These are phyloP conservation scores for Enteromius anoplus DNA, from an alignment of 2,797 vertebrate genomes.

Conservation along the genomic window DNA sequence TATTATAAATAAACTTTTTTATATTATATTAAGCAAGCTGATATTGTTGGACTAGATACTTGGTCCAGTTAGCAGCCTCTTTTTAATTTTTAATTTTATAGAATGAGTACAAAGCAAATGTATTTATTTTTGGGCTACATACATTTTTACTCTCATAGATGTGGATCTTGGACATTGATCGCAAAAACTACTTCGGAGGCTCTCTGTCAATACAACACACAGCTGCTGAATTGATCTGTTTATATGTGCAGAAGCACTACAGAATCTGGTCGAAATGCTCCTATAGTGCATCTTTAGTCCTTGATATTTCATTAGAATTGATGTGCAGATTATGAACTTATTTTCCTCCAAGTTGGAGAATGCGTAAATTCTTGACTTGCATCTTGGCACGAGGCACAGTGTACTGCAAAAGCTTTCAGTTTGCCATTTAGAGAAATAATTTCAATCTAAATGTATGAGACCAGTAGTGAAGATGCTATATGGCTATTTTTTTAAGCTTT, in stretches of 20 bases:
- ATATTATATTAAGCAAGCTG: background rate
- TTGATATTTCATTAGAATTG: slow-evolving; percentile 50
- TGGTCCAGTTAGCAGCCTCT: slow-evolving; percentile 15
- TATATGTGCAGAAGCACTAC: background rate
- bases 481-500: background rate
- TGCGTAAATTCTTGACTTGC: background rate
- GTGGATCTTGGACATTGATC: slow-evolving; percentile 29
- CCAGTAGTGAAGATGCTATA: background rate
- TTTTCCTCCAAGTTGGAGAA: background rate
- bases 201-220: slow-evolving; percentile 42
- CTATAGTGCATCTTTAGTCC: slow-evolving; percentile 28
- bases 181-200: slow-evolving; percentile 29
- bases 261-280: slow-evolving; percentile 4
- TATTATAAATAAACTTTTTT: background rate
- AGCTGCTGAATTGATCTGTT: slow-evolving; percentile 41
- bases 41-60: background rate
- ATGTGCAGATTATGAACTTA: slow-evolving; percentile 21
- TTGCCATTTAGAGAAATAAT: slow-evolving; percentile 28
- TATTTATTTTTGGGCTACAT: background rate
- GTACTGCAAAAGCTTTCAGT: slow-evolving; percentile 31
- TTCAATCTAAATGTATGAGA: slow-evolving; percentile 33
- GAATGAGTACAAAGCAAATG: background rate
- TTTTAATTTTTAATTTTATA: background rate
- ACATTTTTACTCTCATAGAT: slow-evolving; percentile 7
- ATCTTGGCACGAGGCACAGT: slow-evolving; percentile 22